Evolutionary conservation across 2,888 invertebrate genomes (phyloP).

Genomic region (Microctonus aethiopoides): DNA sequence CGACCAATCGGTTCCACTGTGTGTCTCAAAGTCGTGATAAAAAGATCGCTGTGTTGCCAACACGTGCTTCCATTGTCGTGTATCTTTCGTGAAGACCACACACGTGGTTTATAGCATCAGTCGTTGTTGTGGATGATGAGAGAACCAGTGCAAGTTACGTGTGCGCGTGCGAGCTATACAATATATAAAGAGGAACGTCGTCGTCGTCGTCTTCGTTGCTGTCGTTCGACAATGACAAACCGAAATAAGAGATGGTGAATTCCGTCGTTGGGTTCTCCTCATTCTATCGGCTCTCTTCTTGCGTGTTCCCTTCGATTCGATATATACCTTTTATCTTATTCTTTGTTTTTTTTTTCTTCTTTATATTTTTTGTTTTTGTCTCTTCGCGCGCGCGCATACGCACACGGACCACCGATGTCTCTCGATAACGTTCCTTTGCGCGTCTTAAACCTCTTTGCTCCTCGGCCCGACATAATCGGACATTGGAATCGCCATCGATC

Average conservation of each 20-base stretch:
- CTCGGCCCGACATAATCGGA: neutral
- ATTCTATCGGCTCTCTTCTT: neutral
- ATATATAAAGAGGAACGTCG: constrained; percentile 27
- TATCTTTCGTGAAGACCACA: constrained; percentile 35
- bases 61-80: constrained; percentile 44
- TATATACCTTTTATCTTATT: constrained; percentile 10
- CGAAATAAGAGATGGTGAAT: constrained; percentile 43
- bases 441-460: neutral
- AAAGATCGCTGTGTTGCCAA: constrained; percentile 44
- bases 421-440: constrained; percentile 19
- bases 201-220: neutral
- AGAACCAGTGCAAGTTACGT: constrained; percentile 1
- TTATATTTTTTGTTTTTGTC: constrained; percentile 1
- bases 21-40: constrained; percentile 24
- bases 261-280: constrained; percentile 28
- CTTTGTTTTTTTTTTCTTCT: constrained; percentile 13
- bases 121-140: constrained; percentile 22
- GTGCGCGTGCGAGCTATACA: constrained; percentile 22
- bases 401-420: constrained; percentile 10
- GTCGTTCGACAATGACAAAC: constrained; percentile 34
- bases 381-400: constrained; percentile 20
- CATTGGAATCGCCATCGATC: constrained; percentile 9
- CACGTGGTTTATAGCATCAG: constrained; percentile 39
- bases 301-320: neutral
- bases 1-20: constrained; percentile 25